These are phyloP conservation scores for Polia nebulosa DNA, from an alignment of 2,888 invertebrate genomes.

Conservation along the genomic window DNA sequence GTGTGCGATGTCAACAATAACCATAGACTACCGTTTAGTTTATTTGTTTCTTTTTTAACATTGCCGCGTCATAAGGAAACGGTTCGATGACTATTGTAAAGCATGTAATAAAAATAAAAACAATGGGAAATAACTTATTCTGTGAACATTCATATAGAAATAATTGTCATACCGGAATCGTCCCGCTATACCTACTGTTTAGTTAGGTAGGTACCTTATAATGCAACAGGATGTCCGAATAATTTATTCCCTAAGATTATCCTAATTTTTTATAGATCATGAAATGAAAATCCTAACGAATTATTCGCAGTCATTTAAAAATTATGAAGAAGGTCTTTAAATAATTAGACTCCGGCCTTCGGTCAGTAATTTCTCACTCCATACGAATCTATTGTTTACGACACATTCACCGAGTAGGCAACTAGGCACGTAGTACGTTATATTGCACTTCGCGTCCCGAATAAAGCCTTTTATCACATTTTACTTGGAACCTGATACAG, in stretches of 20 bases:
- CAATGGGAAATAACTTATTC: slow-evolving; percentile 31
- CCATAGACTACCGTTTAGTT: slow-evolving; percentile 21
- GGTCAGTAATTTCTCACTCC: background rate
- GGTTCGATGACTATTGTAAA: background rate
- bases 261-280: background rate
- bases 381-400: background rate
- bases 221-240: background rate
- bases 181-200: background rate
- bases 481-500: slow-evolving; percentile 45
- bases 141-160: slow-evolving; percentile 8
- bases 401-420: background rate
- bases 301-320: background rate
- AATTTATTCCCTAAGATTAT: background rate
- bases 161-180: background rate
- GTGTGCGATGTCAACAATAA: slow-evolving; percentile 42
- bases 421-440: slow-evolving; percentile 9
- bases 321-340: background rate
- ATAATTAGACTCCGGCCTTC: background rate
- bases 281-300: too few relatives aligned
- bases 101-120: slow-evolving; percentile 25
- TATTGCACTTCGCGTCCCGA: slow-evolving; percentile 21
- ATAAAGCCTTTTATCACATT: slow-evolving; percentile 49
- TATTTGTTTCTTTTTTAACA: slow-evolving; percentile 33
- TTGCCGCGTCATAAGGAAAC: slow-evolving; percentile 27
- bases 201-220: background rate